phyloP scores from a whole-genome alignment of 2,113 vertebrate species.

The Petromus typicus region DNA sequence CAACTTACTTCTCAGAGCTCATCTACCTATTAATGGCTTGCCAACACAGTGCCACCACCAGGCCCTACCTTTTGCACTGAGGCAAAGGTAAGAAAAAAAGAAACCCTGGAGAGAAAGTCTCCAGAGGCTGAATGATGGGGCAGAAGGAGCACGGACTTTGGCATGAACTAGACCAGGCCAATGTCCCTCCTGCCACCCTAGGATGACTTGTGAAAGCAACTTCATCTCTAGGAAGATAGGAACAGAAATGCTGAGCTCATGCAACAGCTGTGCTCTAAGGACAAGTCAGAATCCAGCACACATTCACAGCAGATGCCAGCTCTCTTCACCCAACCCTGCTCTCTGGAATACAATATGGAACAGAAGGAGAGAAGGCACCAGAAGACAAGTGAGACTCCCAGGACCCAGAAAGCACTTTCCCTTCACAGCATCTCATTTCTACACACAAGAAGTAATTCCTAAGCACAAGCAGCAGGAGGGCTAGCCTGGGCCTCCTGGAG shows the following conservation, averaged over 20 bases:
- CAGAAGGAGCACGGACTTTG: background rate
- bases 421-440: background rate
- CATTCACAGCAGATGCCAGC: background rate
- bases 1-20: background rate
- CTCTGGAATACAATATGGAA: background rate
- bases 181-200: background rate
- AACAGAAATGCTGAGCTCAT: background rate
- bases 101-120: background rate
- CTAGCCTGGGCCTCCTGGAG: background rate
- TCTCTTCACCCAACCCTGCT: background rate
- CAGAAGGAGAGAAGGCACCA: background rate
- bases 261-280: background rate
- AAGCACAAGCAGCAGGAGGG: slow-evolving; percentile 23
- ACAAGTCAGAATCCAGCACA: background rate
- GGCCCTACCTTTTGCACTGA: background rate
- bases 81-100: background rate
- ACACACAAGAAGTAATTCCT: background rate
- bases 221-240: background rate
- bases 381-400: background rate
- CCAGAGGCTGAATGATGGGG: background rate
- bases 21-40: background rate
- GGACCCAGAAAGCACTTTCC: background rate
- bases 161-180: background rate
- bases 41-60: background rate
- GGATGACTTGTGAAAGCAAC: background rate